phyloP scores from a whole-genome alignment of 2,888 invertebrate genomes.

The Pachydiplax longipennis region DNA sequence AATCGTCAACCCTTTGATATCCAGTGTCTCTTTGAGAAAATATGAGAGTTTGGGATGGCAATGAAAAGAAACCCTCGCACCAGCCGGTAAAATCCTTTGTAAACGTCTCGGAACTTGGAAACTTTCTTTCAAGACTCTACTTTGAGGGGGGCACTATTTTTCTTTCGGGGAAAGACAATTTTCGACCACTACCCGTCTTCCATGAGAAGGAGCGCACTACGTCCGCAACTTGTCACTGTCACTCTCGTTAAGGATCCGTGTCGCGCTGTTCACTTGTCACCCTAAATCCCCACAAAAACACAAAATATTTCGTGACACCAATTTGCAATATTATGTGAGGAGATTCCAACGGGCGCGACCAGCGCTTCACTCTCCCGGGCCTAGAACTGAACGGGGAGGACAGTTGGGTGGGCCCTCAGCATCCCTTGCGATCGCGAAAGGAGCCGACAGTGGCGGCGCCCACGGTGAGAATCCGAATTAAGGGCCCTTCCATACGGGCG shows the following conservation, averaged over 20 bases:
- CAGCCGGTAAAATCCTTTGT: not conserved
- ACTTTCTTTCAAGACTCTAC: not conserved
- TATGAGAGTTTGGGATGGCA: not conserved
- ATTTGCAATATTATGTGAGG: not conserved
- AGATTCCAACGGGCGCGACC: not conserved
- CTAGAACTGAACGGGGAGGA: constrained; percentile 23
- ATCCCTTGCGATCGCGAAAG: not conserved
- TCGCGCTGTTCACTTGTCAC: not conserved
- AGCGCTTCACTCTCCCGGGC: constrained; percentile 35
- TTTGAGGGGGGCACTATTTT: not conserved
- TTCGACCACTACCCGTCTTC: not conserved
- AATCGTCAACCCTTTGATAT: not conserved
- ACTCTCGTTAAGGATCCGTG: not conserved
- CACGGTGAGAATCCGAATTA: not conserved
- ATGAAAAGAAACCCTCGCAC: not conserved
- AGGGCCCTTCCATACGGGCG: not conserved
- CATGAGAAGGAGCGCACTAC: not conserved
- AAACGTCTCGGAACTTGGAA: not conserved
- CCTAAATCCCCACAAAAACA: not conserved
- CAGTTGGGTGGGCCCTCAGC: not conserved
- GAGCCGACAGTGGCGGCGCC: not conserved
- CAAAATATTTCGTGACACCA: not conserved
- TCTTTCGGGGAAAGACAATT: not conserved
- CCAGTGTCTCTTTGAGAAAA: not conserved
- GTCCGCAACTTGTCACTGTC: not conserved